Evolutionary conservation across 2,888 invertebrate genomes (phyloP).

Genomic region (Eupithecia vulgata): DNA sequence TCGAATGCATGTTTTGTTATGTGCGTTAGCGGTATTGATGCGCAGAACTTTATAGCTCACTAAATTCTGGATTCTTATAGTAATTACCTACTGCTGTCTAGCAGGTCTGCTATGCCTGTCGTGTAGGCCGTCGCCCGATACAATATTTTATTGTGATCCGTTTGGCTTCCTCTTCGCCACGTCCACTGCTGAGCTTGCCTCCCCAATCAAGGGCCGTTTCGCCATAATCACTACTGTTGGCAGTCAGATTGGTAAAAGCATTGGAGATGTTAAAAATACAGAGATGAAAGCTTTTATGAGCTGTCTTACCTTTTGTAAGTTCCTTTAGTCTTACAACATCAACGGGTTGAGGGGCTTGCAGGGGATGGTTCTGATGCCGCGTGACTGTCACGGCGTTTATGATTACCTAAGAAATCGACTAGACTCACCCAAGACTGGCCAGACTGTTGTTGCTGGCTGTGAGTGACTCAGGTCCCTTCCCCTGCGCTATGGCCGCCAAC

Average conservation of each 20-base stretch:
- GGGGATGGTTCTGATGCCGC: background rate
- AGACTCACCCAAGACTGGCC: slow-evolving; percentile 76
- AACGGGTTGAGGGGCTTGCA: background rate
- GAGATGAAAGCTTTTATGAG: background rate
- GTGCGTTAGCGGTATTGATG: no score
- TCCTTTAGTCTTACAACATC: background rate
- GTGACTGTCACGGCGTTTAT: background rate
- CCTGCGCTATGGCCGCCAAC: slow-evolving; percentile 78
- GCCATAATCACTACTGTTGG: background rate
- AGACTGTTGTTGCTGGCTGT: slow-evolving; percentile 80
- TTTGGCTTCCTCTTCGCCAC: background rate
- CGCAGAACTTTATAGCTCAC: no score
- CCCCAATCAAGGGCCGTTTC: background rate
- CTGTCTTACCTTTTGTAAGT: background rate
- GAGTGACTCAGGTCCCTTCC: slow-evolving; percentile 74
- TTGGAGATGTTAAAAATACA: background rate
- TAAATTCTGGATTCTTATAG: no score
- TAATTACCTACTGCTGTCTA: background rate
- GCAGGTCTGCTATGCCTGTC: background rate
- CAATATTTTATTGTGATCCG: background rate
- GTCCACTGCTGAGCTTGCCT: background rate
- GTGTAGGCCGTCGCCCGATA: background rate
- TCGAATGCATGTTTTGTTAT: no score
- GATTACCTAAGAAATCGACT: background rate
- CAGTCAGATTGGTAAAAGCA: background rate